Base-by-base conservation (phyloP, 2,797 vertebrate species). In the Falco concolor region DNA sequence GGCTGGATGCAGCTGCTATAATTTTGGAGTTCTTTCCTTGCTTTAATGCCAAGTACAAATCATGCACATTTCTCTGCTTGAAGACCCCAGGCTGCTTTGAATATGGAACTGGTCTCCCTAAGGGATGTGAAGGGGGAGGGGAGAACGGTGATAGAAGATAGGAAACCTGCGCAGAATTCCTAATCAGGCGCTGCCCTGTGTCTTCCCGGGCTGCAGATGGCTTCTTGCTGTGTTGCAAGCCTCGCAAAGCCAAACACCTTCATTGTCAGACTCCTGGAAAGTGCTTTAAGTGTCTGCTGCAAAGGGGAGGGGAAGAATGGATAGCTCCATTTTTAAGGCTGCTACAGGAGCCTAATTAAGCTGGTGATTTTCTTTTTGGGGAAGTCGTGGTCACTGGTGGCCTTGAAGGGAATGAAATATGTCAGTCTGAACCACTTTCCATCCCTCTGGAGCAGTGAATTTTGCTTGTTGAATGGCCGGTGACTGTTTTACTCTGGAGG, bases 61-160 rank as follows among this genome's bases (percentile, higher is more conserved):
- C 96, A 97, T 90, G 91, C 94, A 89, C 94, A 84, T 97, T 97
- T 98, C 95, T 97, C 90, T 97, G 96, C 93, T 90, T 95, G 95
- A 96, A 96, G 96, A 97, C 96, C 95, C 79, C 83, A 83, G 97
- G 96, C 96, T 96, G 81, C 95, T 97, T 96, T 97, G 96, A 97
- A 97, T 97, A 96, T 96, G 93, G 94, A 97, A 92, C 95, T 89
- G 69, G 40, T 84, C 67, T 97, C 97, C 83, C 96, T 59, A 60
- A 87, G 97, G 97, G 57, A 70, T 95, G 53, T 0, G 7, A 64
- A 77, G 92, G 85, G 77, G 96, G 90, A 95, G 90, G 97, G 73
- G 69, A 85, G 77, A 68, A 70, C 2, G 4, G 59, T 53, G 91
- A 92, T 84, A 81, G 92, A 87, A 92, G 95, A 78, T 44, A 60